Conservation (phyloP, 1,140 invertebrate genomes). For the Solen grandis region DNA sequence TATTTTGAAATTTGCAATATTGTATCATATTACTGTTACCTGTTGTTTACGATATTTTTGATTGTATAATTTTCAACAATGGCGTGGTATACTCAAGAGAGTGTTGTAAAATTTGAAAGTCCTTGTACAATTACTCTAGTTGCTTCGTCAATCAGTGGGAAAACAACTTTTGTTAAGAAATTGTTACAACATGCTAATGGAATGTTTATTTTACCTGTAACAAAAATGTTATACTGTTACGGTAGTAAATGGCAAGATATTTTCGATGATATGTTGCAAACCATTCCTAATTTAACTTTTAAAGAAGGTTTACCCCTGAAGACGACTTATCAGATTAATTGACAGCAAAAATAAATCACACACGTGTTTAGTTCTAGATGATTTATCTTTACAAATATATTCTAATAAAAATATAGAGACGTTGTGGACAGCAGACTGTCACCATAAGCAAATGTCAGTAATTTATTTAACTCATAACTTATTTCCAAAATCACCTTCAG, state of each 20-base stretch:
- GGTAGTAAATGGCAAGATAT: background rate
- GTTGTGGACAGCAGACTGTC: too few relatives aligned
- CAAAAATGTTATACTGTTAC: too few relatives aligned
- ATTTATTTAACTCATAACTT: too few relatives aligned
- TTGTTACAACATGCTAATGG: background rate
- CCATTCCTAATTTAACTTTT: constrained; percentile 10
- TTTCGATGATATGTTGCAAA: background rate
- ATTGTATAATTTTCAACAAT: background rate
- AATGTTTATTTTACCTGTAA: constrained; percentile 22
- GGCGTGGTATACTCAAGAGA: background rate
- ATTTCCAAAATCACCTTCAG: too few relatives aligned
- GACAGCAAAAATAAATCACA: too few relatives aligned
- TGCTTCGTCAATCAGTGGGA: background rate
- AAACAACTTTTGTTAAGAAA: too few relatives aligned
- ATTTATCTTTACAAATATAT: too few relatives aligned
- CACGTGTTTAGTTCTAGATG: too few relatives aligned
- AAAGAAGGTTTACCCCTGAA: constrained; percentile 39
- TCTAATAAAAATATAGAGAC: too few relatives aligned
- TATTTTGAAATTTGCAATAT: background rate
- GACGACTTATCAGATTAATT: too few relatives aligned
- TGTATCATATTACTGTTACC: constrained; percentile 1
- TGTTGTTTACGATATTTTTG: background rate
- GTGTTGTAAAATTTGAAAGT: background rate
- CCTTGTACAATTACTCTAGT: too few relatives aligned
- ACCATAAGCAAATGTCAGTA: too few relatives aligned